Percentiles rank a stretch among this genome's conserved stretches.
Conservation (phyloP, 2,113 vertebrate genomes). For the Pelodiscus sinensis region DNA sequence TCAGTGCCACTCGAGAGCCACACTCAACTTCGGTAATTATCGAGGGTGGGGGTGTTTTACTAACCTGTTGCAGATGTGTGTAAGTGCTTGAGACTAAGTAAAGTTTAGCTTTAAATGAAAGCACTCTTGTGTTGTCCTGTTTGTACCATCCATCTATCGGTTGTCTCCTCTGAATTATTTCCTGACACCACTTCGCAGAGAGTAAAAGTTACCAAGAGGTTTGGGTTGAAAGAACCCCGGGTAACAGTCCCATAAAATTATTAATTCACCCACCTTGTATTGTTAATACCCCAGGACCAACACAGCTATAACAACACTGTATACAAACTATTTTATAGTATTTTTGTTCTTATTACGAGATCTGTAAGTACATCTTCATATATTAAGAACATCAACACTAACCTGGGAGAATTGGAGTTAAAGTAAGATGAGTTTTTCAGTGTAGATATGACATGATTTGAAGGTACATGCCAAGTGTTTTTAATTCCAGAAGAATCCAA, state of each 20-base stretch:
- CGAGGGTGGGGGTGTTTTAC: too few relatives aligned
- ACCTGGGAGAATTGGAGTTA: accelerated
- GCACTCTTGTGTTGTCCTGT: too few relatives aligned
- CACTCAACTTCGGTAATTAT: too few relatives aligned
- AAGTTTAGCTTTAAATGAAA: too few relatives aligned
- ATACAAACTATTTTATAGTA: not conserved
- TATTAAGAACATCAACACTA: not conserved
- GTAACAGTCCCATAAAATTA: not conserved
- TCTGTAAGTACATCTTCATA: not conserved
- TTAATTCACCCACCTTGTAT: not conserved
- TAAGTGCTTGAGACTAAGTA: too few relatives aligned
- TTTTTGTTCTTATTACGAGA: not conserved
- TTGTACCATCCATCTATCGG: too few relatives aligned
- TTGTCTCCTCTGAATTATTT: too few relatives aligned
- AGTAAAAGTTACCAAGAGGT: too few relatives aligned
- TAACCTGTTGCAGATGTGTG: too few relatives aligned
- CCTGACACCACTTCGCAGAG: too few relatives aligned
- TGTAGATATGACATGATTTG: not conserved
- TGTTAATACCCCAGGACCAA: not conserved
- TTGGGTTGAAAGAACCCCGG: too few relatives aligned
- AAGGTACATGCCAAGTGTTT: not conserved
- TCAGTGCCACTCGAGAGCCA: too few relatives aligned
- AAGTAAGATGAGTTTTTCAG: not conserved
- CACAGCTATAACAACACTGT: not conserved
- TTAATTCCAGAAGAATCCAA: slow-evolving; percentile 29